Evolutionary conservation across 2,797 vertebrate species (phyloP), one percentile per base, ranked within the genome.

Genomic region (Xenentodon cancila): DNA sequence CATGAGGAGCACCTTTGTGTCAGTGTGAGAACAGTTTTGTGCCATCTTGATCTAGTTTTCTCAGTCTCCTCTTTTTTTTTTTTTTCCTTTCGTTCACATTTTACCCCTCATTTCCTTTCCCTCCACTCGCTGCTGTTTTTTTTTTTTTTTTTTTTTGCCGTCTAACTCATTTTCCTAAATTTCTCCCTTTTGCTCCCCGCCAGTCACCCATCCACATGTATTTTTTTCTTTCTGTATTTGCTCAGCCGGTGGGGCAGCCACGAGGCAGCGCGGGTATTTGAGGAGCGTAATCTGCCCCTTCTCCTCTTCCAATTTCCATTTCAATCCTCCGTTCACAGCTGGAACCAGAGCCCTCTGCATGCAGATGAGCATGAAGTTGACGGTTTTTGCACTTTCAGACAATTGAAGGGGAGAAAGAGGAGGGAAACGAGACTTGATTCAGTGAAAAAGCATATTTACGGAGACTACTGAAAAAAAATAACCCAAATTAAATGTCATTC

Each of bases 321-420:
- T 93, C 83, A 92, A 92, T 93, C 82, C 85, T 73, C 73, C 25
- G 60, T 82, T 89, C 90, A 88, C 92, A 92, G 91, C 88, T 92
- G 91, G 90, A 93, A 74, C 79, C 66, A 53, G 65, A 72, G 58
- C 60, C 54, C 75, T 82, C 72, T 74, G 85, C 90, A 92, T 92
- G 81, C 68, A 89, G 89, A 93, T 91, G 85, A 91, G 84, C 67
- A 9, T 40, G 72, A 78, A 21, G 61, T 71, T 63, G 75, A 76
- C 65, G 68, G 55, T 65, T 65, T 59, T 53, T 32, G 16, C 45
- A 53, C 53, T 37, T 69, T 57, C n/a, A 55, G 21, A 48, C 20
- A 45, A 56, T 59, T 70, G 59, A 37, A 45, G 17, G 20, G 1
- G 32, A 49, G 30, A 37, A 20, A 44, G 46, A 16, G n/a, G 48